These are phyloP conservation scores for Drosophila phalerata DNA, from an alignment of 2,888 invertebrate genomes.

Conservation along the genomic window DNA sequence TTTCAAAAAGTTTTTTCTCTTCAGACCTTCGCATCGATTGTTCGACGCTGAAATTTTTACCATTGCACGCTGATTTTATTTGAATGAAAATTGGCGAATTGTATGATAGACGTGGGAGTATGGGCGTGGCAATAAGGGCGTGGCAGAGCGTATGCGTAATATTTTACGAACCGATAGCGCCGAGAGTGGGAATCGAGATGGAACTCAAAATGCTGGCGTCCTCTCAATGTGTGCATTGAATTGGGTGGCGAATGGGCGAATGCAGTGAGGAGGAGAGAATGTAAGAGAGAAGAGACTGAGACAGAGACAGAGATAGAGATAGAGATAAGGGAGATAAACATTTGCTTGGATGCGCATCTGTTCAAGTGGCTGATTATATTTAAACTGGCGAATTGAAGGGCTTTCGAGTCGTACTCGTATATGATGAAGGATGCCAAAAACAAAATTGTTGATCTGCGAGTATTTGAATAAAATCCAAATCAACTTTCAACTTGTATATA, in stretches of 20 bases:
- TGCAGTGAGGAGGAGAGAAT: not conserved
- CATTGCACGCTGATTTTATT: conserved; percentile 72
- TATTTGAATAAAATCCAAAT: conserved; percentile 20
- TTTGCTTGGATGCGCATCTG: conserved; percentile 74
- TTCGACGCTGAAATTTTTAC: conserved; percentile 36
- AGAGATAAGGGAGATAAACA: conserved; percentile 33
- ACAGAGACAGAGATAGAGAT: not conserved
- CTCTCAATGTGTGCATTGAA: conserved; percentile 31
- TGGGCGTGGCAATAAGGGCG: conserved; percentile 68
- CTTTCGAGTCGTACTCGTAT: conserved; percentile 14
- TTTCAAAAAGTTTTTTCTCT: conserved; percentile 16
- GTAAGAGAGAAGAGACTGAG: conserved; percentile 12
- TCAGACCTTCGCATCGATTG: conserved; percentile 19
- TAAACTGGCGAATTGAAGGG: conserved; percentile 59
- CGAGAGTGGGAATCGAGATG: conserved; percentile 1
- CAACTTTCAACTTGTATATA: not conserved
- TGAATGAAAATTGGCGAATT: conserved; percentile 81
- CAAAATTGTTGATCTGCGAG: conserved; percentile 37
- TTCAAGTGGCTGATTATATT: conserved; percentile 78
- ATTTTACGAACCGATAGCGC: conserved; percentile 52
- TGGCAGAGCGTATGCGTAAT: conserved; percentile 77
- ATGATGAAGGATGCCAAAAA: conserved; percentile 47
- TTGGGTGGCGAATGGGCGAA: not conserved
- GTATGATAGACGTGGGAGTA: conserved; percentile 71
- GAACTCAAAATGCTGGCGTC: conserved; percentile 30